phyloP scores from a whole-genome alignment of 1,140 invertebrate species.

The Bombyx mori region ASM3026992v2 NC_085114.1:13998501-13999000 shows the following conservation, averaged over 20 bases:
- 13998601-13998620: slow-evolving; percentile 60
- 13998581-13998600: slow-evolving; percentile 45
- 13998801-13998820: slow-evolving; percentile 25
- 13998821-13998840: slow-evolving; percentile 20
- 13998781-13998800: slow-evolving; percentile 22
- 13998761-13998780: slow-evolving; percentile 50
- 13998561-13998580: slow-evolving; percentile 1
- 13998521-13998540: too few relatives aligned
- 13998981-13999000: too few relatives aligned
- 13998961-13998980: too few relatives aligned
- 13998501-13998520: too few relatives aligned
- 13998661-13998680: slow-evolving; percentile 61
- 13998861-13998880: slow-evolving; percentile 25
- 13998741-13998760: slow-evolving; percentile 59
- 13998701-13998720: slow-evolving; percentile 27
- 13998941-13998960: too few relatives aligned
- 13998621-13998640: slow-evolving; percentile 68
- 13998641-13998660: slow-evolving; percentile 55
- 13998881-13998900: slow-evolving; percentile 29
- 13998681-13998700: slow-evolving; percentile 33
- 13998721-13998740: slow-evolving; percentile 17
- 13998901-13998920: too few relatives aligned
- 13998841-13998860: slow-evolving; percentile 20
- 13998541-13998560: not conserved
- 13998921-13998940: too few relatives aligned